phyloP scores from a whole-genome alignment of 2,888 invertebrate genomes.

The Pyrrhia umbra region DNA sequence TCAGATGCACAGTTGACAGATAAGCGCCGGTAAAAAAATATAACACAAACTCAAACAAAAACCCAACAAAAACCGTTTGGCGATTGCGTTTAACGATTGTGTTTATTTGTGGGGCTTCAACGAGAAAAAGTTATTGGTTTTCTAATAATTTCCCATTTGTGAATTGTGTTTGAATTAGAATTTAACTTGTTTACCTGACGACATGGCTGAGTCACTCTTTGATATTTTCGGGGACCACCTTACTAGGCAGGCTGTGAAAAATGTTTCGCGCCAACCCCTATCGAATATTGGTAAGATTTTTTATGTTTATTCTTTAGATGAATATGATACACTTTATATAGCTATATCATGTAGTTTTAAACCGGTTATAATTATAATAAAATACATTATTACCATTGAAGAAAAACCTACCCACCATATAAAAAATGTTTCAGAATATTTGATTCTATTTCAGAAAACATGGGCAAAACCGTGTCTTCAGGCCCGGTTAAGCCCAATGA shows the following conservation, averaged over 20 bases:
- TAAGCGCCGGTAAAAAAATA: slow-evolving; percentile 21
- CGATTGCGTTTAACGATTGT: slow-evolving; percentile 16
- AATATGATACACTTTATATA: not conserved
- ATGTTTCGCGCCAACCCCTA: slow-evolving; percentile 82
- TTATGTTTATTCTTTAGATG: not conserved
- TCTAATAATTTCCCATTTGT: not conserved
- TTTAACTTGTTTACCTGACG: slow-evolving; percentile 3
- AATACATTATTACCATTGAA: not conserved
- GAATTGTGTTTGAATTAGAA: not conserved
- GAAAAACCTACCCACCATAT: slow-evolving; percentile 4
- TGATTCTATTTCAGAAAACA: slow-evolving; percentile 75
- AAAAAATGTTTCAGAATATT: not conserved
- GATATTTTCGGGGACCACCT: slow-evolving; percentile 82
- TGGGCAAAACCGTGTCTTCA: slow-evolving; percentile 77
- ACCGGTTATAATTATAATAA: not conserved
- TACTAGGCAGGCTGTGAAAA: slow-evolving; percentile 75
- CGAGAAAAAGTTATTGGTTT: not conserved
- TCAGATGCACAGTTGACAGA: slow-evolving; percentile 15
- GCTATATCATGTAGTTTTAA: not conserved
- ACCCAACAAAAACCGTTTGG: slow-evolving; percentile 46
- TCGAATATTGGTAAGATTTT: slow-evolving; percentile 78
- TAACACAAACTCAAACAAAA: too few species aligned
- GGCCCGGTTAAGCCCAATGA: slow-evolving; percentile 82
- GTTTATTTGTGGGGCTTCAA: slow-evolving; percentile 10
- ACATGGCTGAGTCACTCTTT: slow-evolving; percentile 82